These are phyloP conservation scores for Copsychus sechellarum DNA, from an alignment of 2,113 vertebrate species.

Conservation along the genomic window DNA sequence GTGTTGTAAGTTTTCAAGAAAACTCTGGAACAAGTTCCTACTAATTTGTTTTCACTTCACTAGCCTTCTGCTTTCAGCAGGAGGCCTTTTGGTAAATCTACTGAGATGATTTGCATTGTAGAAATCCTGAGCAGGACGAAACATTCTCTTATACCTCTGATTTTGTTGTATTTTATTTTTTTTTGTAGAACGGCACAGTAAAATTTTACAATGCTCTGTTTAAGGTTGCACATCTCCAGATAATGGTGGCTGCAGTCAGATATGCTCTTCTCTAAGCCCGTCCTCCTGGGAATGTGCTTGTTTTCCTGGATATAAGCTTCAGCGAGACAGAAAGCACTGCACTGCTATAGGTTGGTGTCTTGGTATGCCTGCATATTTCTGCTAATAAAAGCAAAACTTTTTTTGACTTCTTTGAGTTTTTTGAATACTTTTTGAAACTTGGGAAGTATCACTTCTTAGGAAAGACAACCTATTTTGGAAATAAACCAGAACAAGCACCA, in stretches of 20 bases:
- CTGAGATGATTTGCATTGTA: neutral
- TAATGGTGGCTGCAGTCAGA: slow-evolving; percentile 90
- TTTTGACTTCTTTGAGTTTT: neutral
- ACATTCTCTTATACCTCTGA: neutral
- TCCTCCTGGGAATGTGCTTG: slow-evolving; percentile 86
- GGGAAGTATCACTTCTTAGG: neutral
- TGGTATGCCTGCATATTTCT: neutral
- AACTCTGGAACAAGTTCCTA: neutral
- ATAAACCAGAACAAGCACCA: neutral
- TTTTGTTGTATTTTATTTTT: neutral
- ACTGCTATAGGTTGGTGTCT: slow-evolving; percentile 79
- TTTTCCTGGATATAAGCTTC: slow-evolving; percentile 85
- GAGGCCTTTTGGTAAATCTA: neutral
- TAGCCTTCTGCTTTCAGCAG: neutral
- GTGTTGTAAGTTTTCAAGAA: neutral
- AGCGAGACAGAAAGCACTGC: slow-evolving; percentile 81
- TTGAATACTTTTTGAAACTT: neutral
- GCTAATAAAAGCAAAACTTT: neutral
- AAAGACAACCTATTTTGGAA: neutral
- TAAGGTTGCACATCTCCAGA: slow-evolving; percentile 88
- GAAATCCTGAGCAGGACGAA: neutral
- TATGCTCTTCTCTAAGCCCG: slow-evolving; percentile 77
- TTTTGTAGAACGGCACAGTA: neutral
- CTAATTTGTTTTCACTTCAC: neutral
- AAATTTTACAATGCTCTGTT: slow-evolving; percentile 42